These are phyloP conservation scores for Pristionchus entomophagus DNA, from an alignment of 2,888 invertebrate species.

Conservation along the genomic window DNA sequence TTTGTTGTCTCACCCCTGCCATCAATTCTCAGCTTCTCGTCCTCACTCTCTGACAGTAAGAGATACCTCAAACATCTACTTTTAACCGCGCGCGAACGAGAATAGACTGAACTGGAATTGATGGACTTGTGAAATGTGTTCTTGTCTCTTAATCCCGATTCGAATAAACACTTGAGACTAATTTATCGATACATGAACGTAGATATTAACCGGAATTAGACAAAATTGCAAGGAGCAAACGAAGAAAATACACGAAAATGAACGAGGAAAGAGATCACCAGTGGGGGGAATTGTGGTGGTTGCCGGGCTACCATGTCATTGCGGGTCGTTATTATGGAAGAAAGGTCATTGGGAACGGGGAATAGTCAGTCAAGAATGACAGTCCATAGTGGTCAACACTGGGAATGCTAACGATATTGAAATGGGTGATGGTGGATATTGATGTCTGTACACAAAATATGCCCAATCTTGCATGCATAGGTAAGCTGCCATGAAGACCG, in stretches of 20 bases:
- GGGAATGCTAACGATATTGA: background rate
- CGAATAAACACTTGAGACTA: background rate
- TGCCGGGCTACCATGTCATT: constrained; percentile 24
- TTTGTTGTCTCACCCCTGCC: constrained; percentile 26
- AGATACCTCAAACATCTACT: constrained; percentile 39
- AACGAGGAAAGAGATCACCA: constrained; percentile 28
- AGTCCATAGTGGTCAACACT: background rate
- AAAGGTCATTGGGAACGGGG: background rate
- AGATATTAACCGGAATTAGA: background rate
- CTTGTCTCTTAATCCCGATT: background rate
- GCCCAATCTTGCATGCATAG: too few relatives aligned
- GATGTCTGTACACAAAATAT: too few relatives aligned
- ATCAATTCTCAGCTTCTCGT: constrained; percentile 28
- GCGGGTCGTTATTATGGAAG: background rate
- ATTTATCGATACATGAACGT: background rate
- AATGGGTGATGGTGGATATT: background rate
- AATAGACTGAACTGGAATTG: constrained; percentile 20
- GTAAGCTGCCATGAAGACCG: too few relatives aligned
- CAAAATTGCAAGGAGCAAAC: background rate
- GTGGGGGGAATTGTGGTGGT: constrained; percentile 31
- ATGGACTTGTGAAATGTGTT: too few relatives aligned
- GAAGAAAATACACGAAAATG: constrained; percentile 2
- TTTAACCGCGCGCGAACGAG: constrained; percentile 4
- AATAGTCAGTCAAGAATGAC: background rate
- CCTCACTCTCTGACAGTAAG: constrained; percentile 20